Evolutionary conservation across 2,888 invertebrate genomes (phyloP), one percentile per base, ranked within the genome.

Genomic region (Xestia sexstrigata): DNA sequence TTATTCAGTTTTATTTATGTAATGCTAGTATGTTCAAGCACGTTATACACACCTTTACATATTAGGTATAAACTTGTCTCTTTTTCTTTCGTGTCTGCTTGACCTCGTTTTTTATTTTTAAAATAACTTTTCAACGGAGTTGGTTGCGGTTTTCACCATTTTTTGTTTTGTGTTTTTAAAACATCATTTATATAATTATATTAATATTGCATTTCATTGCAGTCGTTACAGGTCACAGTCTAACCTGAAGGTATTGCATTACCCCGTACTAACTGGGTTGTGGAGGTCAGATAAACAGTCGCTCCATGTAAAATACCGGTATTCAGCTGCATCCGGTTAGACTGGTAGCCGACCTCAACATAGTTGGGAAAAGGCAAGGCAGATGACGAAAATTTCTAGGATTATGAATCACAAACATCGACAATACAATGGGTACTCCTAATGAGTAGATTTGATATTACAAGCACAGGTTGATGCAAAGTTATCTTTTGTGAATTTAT

Each of bases 1-100:
- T 63, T 39, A 71, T 63, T 79, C 23, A 30, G 23, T 71, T 70
- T 47, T 23, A 47, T 70, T 77, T 47, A 79, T 47, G n/a, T 45
- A 78, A 78, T n/a, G 17, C 5, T 30, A 8, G n/a, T n/a, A 5
- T 35, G 20, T 45, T 23, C 9, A 45, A 30, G 20, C 52, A 30
- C 42, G 49, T 75, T 63, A 15, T 65, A 1, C 1, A 42, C n/a
- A 42, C 42, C 35, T 39, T 23, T 11, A 39, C 0, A 11, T n/a
- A n/a, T 13, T n/a, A 58, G 20, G 7, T 42, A 15, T 42, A 42
- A 69, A 39, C 35, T 35, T 20, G n/a, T 71, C n/a, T 66, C 8
- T 30, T 47, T 71, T 47, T 58, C 20, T 23, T 15, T 23, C 30
- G n/a, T 42, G n/a, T 8, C 30, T 3, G 39, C 13, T 15, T 23